Evolutionary conservation across 2,888 invertebrate genomes (phyloP), one percentile per base, ranked within the genome.

Genomic region (Drosophila monieri): DNA sequence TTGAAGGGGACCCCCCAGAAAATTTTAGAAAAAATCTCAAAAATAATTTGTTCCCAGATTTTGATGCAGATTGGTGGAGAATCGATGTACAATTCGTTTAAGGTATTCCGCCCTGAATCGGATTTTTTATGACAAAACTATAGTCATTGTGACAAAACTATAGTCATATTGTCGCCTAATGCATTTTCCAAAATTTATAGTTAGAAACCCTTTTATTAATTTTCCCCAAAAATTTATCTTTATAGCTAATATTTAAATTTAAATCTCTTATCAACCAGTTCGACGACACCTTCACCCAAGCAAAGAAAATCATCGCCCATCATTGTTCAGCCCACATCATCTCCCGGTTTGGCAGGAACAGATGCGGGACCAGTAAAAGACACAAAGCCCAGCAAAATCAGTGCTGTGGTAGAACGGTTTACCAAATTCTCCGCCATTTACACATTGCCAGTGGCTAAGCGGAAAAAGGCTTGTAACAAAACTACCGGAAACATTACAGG

Each of bases 401-500:
- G 48, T 14, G 74, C 77, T n/a, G 77, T 77, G 43, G 88, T 91
- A 57, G 80, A 86, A 54, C 84, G 88, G 49, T 91, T 91, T 70
- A 76, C 81, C 15, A 88, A 90, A 64, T 86, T 89, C 54, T 86
- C 89, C 6, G 91, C 91, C 5, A 90, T 91, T 69, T 91, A 91
- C 59, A 90, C 91, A 0, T 69, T 91, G 10, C 91, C 91, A 6
- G 76, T 85, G 69, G 72, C 87, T 6, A 88, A 88, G 56, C 76
- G 80, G 1, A 88, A 83, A 53, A 81, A 83, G 43, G 55, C 79
- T 1, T 85, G 85, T 67, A 79, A 81, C 43, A 86, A 78, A 43
- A 74, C 78, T 6, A 71, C 87, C 3, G 88, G 87, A 43, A 85
- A 86, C 53, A 85, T 81, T 37, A 85, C 85, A 55, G 85, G 85